Evolutionary conservation across 2,797 vertebrate species (phyloP), one percentile per base, ranked within the genome.

Genomic region (Rhynchotus rufescens): DNA sequence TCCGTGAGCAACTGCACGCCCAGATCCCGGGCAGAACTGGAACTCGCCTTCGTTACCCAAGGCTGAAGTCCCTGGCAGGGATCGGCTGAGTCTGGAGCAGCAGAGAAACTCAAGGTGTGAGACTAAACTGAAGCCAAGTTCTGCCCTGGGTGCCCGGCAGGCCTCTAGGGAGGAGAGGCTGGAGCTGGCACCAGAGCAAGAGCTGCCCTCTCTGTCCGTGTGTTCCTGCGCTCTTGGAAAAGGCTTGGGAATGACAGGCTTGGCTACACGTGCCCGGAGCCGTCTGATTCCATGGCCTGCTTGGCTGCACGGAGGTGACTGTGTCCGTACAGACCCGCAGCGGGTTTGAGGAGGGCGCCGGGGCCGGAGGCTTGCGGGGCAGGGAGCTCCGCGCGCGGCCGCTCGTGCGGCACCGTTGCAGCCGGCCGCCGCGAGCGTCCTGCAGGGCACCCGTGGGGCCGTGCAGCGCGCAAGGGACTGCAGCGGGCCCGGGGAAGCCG

Each of bases 251-350:
- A 92, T 49, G 21, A 22, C 80, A 4, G 83, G 84, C 89, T 93
- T 89, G 93, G 93, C 93, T 92, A 65, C 84, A 90, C 90, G 86
- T 81, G 89, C 80, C 61, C 42, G 80, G 77, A 90, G 92, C 89
- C 64, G 68, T 92, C 86, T 84, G 83, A 94, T 93, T 94, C 94
- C 95, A 93, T 83, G 80, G 80, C 91, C 81, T 89, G 28, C 59
- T 79, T 93, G 81, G 89, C 69, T 71, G 93, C 82, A 51, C 3
- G 2, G 68, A 61, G 3, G 2, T 90, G 32, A 4, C 88, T 22
- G 79, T 80, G 16, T 65, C 76, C 90, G 84, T 90, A 90, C 92
- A 91, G 89, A 94, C 90, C 75, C 47, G 88, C 91, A 83, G 86
- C 87, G 93, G 92, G 91, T 94, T 49, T 28, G 88, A 88, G 93